phyloP scores from a whole-genome alignment of 2,888 invertebrate genomes.

The Diadegma fenestrale region DNA sequence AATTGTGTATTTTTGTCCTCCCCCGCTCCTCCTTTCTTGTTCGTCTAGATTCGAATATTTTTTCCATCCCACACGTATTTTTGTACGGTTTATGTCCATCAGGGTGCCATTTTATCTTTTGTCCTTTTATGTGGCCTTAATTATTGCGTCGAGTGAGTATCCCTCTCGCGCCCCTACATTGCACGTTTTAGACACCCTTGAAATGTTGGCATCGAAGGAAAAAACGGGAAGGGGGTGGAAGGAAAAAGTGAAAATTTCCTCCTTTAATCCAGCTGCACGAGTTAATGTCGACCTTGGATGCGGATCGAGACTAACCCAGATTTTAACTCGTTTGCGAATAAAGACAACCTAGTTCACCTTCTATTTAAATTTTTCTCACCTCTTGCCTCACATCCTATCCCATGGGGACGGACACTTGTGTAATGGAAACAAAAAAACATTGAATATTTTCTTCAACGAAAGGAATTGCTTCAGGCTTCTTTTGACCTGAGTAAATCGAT shows the following conservation, averaged over 20 bases:
- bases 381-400: neutral
- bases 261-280: slow-evolving; percentile 13
- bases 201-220: slow-evolving; percentile 25
- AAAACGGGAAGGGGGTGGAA: slow-evolving; percentile 7
- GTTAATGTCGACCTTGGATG: slow-evolving; percentile 23
- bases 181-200: slow-evolving; percentile 17
- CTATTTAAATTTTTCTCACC: slow-evolving; percentile 7
- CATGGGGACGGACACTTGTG: neutral
- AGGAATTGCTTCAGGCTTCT: slow-evolving; percentile 12
- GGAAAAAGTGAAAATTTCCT: slow-evolving; percentile 9
- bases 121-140: slow-evolving; percentile 24
- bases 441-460: neutral
- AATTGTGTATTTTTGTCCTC: neutral
- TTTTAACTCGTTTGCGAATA: slow-evolving; percentile 18
- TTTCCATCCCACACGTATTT: slow-evolving; percentile 3
- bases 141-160: slow-evolving; percentile 19
- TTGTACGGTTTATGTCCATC: slow-evolving; percentile 25
- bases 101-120: slow-evolving; percentile 16
- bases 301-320: slow-evolving; percentile 24
- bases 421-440: neutral
- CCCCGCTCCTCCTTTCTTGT: neutral
- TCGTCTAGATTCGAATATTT: slow-evolving; percentile 8
- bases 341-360: neutral
- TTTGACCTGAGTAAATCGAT: slow-evolving; percentile 19
- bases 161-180: slow-evolving; percentile 19